Base-by-base conservation (phyloP, 2,888 invertebrate genomes). In the Pharmacophagus antenor region DNA sequence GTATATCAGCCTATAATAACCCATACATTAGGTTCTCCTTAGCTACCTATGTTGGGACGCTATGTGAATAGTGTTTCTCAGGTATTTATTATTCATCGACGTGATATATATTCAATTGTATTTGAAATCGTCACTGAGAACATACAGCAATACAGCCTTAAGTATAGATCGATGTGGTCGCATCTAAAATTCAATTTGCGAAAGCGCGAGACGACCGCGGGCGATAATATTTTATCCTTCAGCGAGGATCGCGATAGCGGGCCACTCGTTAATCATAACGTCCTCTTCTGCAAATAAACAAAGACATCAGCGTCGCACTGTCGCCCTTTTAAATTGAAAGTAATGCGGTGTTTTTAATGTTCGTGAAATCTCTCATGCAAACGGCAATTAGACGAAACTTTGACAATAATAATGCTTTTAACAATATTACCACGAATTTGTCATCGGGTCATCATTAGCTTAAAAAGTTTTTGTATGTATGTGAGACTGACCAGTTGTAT, bases 171-270 rank as follows among this genome's bases (percentile, higher is more conserved):
- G 5, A 48, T n/a, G 41, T 21, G 21, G 44, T 7, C 12, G 2
- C 21, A 50, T 59, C 50, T 59, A 50, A 55, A 60, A 55, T 60
- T 60, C 59, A 60, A 60, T 60, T 60, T 60, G 27, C 31, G 50
- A 55, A 44, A 37, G 31, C 48, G 22, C 20, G 22, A 50, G 37
- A 25, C 42, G 44, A 18, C 42, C 31, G 49, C 21, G 27, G 23
- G 46, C 44, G 37, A 20, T 47, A 44, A 57, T 51, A 58, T 25
- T 58, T 44, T 50, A 50, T 50, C 55, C 50, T 44, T 50, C 31
- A 44, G 23, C 44, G 20, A n/a, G 58, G 46, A 54, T 49, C 55
- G 46, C 37, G 59, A 60, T 60, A 54, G n/a, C 54, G 22, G 6
- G 49, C 18, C 37, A 23, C 23, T 55, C 55, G 50, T 60, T 60